Evolutionary conservation across 1,140 invertebrate species (phyloP).

Genomic region (Arctopsyche grandis): DNA sequence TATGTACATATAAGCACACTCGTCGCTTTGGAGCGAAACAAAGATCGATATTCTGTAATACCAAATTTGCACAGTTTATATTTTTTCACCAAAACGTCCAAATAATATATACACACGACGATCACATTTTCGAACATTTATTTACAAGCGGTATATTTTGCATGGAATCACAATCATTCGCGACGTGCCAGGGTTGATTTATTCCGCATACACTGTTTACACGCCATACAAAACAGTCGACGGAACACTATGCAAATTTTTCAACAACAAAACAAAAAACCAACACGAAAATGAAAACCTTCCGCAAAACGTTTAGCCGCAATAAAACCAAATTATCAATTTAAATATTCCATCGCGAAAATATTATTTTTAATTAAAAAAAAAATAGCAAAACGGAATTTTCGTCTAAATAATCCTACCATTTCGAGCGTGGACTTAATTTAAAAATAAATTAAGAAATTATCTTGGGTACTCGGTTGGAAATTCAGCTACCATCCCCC

Average conservation of each 20-base stretch:
- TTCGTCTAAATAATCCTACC: not conserved
- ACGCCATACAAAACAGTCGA: constrained; percentile 51
- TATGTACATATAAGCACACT: too few relatives aligned
- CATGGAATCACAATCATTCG: constrained; percentile 46
- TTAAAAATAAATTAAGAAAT: constrained; percentile 42
- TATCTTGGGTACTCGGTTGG: constrained; percentile 16
- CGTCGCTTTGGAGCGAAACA: too few relatives aligned
- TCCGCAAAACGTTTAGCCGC: constrained; percentile 12
- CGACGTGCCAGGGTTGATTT: constrained; percentile 52
- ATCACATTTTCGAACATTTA: too few relatives aligned
- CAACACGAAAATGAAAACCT: not conserved
- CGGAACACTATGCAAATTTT: constrained; percentile 51
- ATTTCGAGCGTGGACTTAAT: constrained; percentile 23
- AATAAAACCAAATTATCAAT: constrained; percentile 19
- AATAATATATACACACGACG: too few relatives aligned
- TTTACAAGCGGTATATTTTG: not conserved
- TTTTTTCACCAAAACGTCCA: too few relatives aligned
- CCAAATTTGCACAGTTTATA: too few relatives aligned
- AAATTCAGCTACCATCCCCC: constrained; percentile 1
- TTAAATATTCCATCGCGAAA: not conserved
- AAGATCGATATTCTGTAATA: too few relatives aligned
- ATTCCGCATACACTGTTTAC: constrained; percentile 54
- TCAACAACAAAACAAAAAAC: constrained; percentile 38
- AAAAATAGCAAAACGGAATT: not conserved
- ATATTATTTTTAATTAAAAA: constrained; percentile 1